A percentile compares a stretch with the other conserved stretches of the same genome.
These are phyloP conservation scores for Coranthus polyacanthus DNA, from an alignment of 2,797 vertebrate species.

Conservation along the genomic window DNA sequence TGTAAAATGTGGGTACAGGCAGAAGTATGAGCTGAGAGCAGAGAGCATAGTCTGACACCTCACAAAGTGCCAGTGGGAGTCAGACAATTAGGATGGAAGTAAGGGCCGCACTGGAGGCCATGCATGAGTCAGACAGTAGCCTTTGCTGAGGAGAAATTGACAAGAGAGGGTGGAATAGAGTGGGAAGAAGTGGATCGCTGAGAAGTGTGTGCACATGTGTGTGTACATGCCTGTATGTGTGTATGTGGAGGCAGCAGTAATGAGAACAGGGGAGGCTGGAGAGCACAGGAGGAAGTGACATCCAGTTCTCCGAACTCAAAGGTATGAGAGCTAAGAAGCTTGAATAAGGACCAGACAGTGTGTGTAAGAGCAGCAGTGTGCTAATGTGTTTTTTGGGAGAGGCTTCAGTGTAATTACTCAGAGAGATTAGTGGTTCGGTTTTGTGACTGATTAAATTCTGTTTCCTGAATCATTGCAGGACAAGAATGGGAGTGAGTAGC, in stretches of 20 bases:
- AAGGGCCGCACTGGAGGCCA: constrained; percentile 52
- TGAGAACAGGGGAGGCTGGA: constrained; percentile 39
- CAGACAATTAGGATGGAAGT: constrained; percentile 72
- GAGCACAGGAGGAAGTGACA: constrained; percentile 19
- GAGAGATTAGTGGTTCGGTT: constrained; percentile 48
- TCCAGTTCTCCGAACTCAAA: no score
- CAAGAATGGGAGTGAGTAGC: background rate
- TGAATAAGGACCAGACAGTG: background rate
- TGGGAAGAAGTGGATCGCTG: constrained; percentile 61
- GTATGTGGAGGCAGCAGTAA: constrained; percentile 38
- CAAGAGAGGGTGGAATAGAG: constrained; percentile 52
- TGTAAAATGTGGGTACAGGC: constrained; percentile 50
- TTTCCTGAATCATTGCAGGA: constrained; percentile 43
- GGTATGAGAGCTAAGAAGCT: no score
- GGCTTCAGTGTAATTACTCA: constrained; percentile 43
- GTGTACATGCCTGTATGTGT: background rate
- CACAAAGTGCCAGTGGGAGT: constrained; percentile 69
- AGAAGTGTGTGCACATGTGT: constrained; percentile 38
- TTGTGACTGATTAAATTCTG: constrained; percentile 47
- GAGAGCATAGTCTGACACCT: constrained; percentile 55
- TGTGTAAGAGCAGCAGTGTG: constrained; percentile 14
- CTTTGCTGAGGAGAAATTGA: constrained; percentile 62
- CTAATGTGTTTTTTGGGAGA: constrained; percentile 14
- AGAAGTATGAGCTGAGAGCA: constrained; percentile 28
- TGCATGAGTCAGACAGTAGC: constrained; percentile 63